Conservation (phyloP, 2,888 invertebrate genomes). For the Hermaeophaga mercurialis region DNA sequence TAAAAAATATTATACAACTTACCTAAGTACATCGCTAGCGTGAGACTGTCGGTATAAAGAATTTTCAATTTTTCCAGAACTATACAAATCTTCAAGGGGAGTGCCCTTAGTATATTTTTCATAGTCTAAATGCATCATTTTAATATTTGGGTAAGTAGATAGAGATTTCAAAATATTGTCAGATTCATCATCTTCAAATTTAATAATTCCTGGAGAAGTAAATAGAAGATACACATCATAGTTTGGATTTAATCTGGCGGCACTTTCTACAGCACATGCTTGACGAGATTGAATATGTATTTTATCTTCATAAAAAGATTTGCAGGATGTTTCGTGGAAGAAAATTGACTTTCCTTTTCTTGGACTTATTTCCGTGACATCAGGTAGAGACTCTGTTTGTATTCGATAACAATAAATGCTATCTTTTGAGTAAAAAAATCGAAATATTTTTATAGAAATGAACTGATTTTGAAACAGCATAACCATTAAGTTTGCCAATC, state of each 20-base stretch:
- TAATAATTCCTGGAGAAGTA: constrained; percentile 56
- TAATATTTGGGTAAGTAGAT: constrained; percentile 59
- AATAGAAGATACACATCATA: constrained; percentile 64
- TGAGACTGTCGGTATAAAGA: constrained; percentile 66
- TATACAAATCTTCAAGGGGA: constrained; percentile 64
- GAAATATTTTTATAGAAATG: constrained; percentile 30
- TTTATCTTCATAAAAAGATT: constrained; percentile 52
- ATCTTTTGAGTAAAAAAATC: constrained; percentile 39
- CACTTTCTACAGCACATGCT: constrained; percentile 73
- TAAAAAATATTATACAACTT: constrained; percentile 15
- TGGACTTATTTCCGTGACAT: constrained; percentile 48
- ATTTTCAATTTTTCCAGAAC: constrained; percentile 57
- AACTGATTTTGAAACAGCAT: constrained; percentile 16
- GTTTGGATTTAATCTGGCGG: constrained; percentile 65
- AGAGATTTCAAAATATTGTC: constrained; percentile 55
- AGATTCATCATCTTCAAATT: constrained; percentile 41
- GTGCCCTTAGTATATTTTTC: constrained; percentile 62
- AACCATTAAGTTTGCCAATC: constrained; percentile 9
- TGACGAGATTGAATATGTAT: constrained; percentile 62
- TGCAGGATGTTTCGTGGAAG: constrained; percentile 71
- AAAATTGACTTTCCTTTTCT: constrained; percentile 62
- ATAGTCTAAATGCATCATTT: constrained; percentile 60
- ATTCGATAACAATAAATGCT: constrained; percentile 48
- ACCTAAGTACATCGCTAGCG: constrained; percentile 66
- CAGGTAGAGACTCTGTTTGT: constrained; percentile 44